phyloP scores from a whole-genome alignment of 2,888 invertebrate genomes.

The Hymenopus coronatus region DNA sequence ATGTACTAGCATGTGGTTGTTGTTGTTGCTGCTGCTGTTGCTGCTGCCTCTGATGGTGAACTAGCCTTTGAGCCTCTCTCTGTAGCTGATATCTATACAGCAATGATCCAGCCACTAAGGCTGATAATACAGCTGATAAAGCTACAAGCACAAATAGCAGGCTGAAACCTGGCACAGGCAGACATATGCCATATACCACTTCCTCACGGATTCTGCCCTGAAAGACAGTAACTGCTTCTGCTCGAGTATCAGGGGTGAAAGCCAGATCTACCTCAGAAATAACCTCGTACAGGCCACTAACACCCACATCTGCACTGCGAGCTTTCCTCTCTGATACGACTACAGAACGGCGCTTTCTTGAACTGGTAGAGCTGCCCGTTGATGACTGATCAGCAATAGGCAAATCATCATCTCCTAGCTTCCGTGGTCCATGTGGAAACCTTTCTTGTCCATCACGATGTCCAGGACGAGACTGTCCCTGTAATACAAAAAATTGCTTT shows the following conservation, averaged over 20 bases:
- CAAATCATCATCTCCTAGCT: constrained; percentile 52
- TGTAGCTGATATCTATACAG: constrained; percentile 76
- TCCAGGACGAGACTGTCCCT: constrained; percentile 51
- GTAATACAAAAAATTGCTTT: constrained; percentile 11
- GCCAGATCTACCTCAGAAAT: constrained; percentile 89
- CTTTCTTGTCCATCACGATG: constrained; percentile 57
- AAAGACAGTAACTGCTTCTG: constrained; percentile 82
- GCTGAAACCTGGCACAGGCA: constrained; percentile 86
- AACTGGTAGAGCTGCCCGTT: constrained; percentile 37
- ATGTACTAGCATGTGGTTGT: constrained; percentile 42
- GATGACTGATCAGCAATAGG: constrained; percentile 43
- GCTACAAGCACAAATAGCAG: constrained; percentile 84
- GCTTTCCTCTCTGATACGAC: constrained; percentile 69
- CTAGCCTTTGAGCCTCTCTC: constrained; percentile 55
- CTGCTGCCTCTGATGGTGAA: not conserved
- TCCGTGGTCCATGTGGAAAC: constrained; percentile 77
- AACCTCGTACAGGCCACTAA: constrained; percentile 85
- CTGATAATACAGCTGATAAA: constrained; percentile 82
- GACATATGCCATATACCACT: constrained; percentile 87
- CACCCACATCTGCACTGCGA: constrained; percentile 83
- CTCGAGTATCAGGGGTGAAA: constrained; percentile 77
- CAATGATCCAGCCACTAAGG: constrained; percentile 78
- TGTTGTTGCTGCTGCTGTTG: constrained; percentile 37
- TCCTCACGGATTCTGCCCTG: constrained; percentile 85
- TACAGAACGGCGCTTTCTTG: constrained; percentile 61